Conservation (phyloP, 2,113 vertebrate genomes). For the Baryphthengus martii region DNA sequence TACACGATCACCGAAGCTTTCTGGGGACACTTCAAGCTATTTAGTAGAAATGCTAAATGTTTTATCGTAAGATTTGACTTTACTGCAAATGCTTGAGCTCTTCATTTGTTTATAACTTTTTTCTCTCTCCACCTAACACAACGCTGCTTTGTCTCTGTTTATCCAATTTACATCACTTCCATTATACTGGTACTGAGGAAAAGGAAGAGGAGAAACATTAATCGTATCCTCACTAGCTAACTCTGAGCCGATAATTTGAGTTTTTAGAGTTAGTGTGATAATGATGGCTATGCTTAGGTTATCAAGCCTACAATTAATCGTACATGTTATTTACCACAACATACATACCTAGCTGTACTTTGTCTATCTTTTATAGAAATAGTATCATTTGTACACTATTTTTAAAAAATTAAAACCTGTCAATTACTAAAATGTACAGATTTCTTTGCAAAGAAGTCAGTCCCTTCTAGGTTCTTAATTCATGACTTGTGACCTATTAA, state of each 20-base stretch:
- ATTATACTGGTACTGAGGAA: conserved; percentile 15
- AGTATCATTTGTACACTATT: background rate
- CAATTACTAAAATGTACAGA: background rate
- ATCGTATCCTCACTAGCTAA: conserved; percentile 28
- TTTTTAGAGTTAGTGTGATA: background rate
- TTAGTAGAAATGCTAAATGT: background rate
- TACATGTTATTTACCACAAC: background rate
- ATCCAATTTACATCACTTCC: conserved; percentile 6
- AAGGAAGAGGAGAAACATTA: conserved; percentile 49
- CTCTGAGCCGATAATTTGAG: background rate
- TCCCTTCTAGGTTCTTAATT: background rate
- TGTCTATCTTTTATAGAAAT: background rate
- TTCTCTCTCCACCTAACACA: background rate
- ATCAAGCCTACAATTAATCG: background rate
- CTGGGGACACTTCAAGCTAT: background rate
- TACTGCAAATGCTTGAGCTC: background rate
- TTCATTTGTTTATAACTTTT: background rate
- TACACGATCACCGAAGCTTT: background rate
- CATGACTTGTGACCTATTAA: background rate
- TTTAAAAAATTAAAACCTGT: background rate
- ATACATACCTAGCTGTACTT: background rate
- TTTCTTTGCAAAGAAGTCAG: background rate
- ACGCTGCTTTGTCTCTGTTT: background rate
- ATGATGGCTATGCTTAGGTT: background rate
- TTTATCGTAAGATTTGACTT: background rate